Evolutionary conservation across 2,888 invertebrate species (phyloP), one percentile per base, ranked within the genome.

Genomic region (Sicus ferrugineus): DNA sequence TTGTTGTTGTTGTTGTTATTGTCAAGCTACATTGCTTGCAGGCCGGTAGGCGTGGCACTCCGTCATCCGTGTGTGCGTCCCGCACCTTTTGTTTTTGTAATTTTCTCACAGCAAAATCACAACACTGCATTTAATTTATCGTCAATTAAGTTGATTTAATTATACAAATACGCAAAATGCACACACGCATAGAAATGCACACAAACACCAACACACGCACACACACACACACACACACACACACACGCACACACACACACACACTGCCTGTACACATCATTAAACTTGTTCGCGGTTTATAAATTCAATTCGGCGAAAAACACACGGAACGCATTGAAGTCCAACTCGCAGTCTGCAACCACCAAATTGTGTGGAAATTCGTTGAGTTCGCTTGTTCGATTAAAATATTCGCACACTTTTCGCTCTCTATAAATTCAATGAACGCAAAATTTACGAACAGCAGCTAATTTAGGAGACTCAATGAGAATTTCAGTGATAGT

Each of bases 81-180:
- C n/a, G n/a, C n/a, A n/a, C n/a, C n/a, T n/a, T n/a, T n/a, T n/a
- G 46, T 48, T 4, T 1, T 14, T 42, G 42, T 42, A n/a, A 3
- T 42, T n/a, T 42, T 42, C 7, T 42, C 42, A 4, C n/a, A n/a
- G 14, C 42, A 2, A n/a, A 26, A 28, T 56, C 54, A 65, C 54
- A n/a, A n/a, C n/a, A n/a, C 38, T 65, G 65, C 65, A 65, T 65
- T 65, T 38, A 65, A 54, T 54, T 54, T 38, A 38, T 26, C 31
- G n/a, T 19, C 31, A 63, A 63, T 63, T 63, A 63, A 19, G 46
- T 63, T 42, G 42, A n/a, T n/a, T n/a, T n/a, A 42, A 42, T 42
- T 42, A 42, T 16, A n/a, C n/a, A 42, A 2, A 14, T 42, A 38
- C 11, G 14, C 14, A 3, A 14, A 42, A 42, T 42, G 14, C n/a